phyloP scores from a whole-genome alignment of 2,113 vertebrate species.

The Rhinogobius similis region DNA sequence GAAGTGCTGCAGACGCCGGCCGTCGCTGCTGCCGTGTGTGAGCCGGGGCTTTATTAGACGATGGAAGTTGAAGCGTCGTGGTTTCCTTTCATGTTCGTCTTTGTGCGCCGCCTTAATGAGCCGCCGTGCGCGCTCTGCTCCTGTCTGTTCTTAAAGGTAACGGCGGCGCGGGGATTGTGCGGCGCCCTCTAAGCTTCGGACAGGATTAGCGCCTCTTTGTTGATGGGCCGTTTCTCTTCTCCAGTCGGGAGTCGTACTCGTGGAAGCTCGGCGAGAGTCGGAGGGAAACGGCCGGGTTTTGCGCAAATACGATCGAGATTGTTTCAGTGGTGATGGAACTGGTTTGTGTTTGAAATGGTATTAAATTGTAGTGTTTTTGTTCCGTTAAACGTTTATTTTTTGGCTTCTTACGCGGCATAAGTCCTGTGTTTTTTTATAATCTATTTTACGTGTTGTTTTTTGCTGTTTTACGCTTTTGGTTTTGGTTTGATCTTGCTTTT shows the following conservation, averaged over 20 bases:
- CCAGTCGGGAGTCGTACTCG: not conserved
- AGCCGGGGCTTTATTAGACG: not conserved
- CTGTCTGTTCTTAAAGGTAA: slow-evolving; percentile 7
- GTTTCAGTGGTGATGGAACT: too few species aligned
- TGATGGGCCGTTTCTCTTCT: not conserved
- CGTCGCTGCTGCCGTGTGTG: not conserved
- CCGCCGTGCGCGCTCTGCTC: not conserved
- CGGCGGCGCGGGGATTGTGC: not conserved
- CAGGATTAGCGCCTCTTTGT: not conserved
- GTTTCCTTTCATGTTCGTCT: slow-evolving; percentile 3
- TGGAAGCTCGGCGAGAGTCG: too few species aligned
- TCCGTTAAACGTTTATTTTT: too few species aligned
- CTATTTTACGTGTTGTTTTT: too few species aligned
- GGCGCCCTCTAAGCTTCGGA: not conserved
- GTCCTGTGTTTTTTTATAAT: too few species aligned
- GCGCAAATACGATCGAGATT: too few species aligned
- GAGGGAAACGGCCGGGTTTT: too few species aligned
- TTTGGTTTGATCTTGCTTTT: too few species aligned
- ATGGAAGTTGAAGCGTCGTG: not conserved
- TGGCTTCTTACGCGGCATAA: too few species aligned
- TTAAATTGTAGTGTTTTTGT: too few species aligned
- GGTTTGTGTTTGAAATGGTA: too few species aligned
- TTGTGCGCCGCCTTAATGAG: not conserved
- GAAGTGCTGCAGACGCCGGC: not conserved
- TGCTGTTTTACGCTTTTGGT: too few species aligned